Conservation (phyloP, 2,888 invertebrate species). For the Iphiclides podalirius region DNA sequence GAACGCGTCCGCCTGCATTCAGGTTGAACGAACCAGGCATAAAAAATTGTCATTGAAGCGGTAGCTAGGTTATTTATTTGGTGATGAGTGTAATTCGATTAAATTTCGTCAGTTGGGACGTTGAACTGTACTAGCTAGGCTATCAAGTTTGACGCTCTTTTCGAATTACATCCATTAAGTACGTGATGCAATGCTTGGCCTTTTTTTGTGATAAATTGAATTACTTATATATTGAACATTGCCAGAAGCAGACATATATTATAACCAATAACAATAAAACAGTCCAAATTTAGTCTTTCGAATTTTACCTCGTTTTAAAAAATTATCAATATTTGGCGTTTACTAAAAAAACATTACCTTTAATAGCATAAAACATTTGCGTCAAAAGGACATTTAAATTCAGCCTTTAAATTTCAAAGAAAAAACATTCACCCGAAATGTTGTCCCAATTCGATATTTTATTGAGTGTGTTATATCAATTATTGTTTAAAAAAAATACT, state of each 20-base stretch:
- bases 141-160: constrained; percentile 53
- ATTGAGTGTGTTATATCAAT: too few species aligned
- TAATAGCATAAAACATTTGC: too few species aligned
- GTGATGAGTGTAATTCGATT: constrained; percentile 59
- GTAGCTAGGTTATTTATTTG: constrained; percentile 42
- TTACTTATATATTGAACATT: constrained; percentile 58
- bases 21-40: constrained; percentile 39
- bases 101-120: constrained; percentile 57
- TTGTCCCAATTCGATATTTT: too few species aligned
- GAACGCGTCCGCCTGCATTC: constrained; percentile 12
- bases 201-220: constrained; percentile 59
- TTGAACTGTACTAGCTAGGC: constrained; percentile 48
- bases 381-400: too few species aligned
- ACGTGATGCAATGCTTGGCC: constrained; percentile 67
- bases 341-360: too few species aligned
- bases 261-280: too few species aligned
- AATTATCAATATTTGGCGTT: too few species aligned
- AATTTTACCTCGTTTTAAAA: too few species aligned
- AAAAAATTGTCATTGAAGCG: constrained; percentile 38
- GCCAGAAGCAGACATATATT: constrained; percentile 66
- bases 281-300: too few species aligned
- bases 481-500: too few species aligned
- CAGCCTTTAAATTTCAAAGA: too few species aligned
- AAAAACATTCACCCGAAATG: too few species aligned
- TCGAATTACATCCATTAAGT: constrained; percentile 45